Base-by-base conservation (phyloP, 2,797 vertebrate species). In the Labeo calbasu region DNA sequence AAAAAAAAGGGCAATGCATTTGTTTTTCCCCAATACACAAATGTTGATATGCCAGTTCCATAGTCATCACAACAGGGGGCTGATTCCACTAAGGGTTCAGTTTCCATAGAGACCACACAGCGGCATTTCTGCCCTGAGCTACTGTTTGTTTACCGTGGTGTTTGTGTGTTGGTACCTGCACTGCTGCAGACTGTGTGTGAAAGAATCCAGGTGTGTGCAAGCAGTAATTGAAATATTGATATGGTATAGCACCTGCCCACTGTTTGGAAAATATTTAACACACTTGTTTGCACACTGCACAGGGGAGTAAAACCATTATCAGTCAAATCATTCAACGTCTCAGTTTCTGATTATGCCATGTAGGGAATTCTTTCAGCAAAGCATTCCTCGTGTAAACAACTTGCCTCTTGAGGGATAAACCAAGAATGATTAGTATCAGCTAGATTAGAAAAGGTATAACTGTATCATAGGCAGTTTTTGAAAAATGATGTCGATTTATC, bases 21-120 rank as follows among this genome's bases (percentile, higher is more conserved):
- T 77, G 48, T 21, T 75, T 79, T 76, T 40, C 61, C 48, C 75
- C 32, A 17, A 63, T 83, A n/a, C 43, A 53, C 21, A 40, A 40
- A 28, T 51, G 55, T 75, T 80, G 40, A 77, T 65, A 77, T 82
- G 43, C 53, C 73, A 53, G 43, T 72, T 93, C 93, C 75, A 92
- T 89, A 87, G 55, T 90, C 90, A 88, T 90, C 87, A 91, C 90
- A 91, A 92, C 91, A 89, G 88, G 89, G 88, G 93, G 93, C 70
- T 91, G 90, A 92, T 90, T 85, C 85, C 78, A 84, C 88, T 71
- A 79, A 72, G 32, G 83, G 90, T 87, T 88, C 85, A 72, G 92
- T 95, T 91, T 88, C 92, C 79, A 86, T 93, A 93, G 94, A 91
- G 90, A 94, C 91, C 85, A 87, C 87, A 88, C 81, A 86, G 36